A percentile compares a stretch with the other conserved stretches of the same genome.
These are phyloP conservation scores for Thamnophis sirtalis DNA, from an alignment of 2,113 vertebrate genomes.

Conservation along the genomic window DNA sequence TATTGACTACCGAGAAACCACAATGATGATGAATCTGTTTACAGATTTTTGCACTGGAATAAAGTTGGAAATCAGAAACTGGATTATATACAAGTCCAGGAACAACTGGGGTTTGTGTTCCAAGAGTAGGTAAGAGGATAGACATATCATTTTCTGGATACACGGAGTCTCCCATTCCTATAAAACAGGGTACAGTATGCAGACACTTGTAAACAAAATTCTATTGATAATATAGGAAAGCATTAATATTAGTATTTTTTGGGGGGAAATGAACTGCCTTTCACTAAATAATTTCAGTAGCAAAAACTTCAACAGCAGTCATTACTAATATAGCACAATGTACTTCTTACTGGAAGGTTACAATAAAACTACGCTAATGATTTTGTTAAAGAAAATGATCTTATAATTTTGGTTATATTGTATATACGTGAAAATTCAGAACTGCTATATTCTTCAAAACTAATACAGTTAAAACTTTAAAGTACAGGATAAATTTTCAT, in stretches of 20 bases:
- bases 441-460: background rate
- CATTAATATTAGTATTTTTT: background rate
- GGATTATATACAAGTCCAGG: constrained; percentile 30
- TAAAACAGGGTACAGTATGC: constrained; percentile 11
- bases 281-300: background rate
- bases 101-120: constrained; percentile 36
- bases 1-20: background rate
- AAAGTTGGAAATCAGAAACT: background rate
- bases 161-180: constrained; percentile 44
- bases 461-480: background rate
- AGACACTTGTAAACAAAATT: background rate
- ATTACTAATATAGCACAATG: background rate
- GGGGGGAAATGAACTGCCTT: background rate
- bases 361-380: background rate
- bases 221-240: background rate
- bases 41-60: background rate
- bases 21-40: background rate
- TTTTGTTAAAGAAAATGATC: background rate
- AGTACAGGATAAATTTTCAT: background rate
- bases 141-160: constrained; percentile 13
- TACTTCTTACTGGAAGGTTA: background rate
- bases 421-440: background rate
- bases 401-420: background rate
- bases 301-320: background rate
- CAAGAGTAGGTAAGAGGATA: background rate